Evolutionary conservation across 2,113 vertebrate species (phyloP).

Genomic region (Megaleporinus macrocephalus): DNA sequence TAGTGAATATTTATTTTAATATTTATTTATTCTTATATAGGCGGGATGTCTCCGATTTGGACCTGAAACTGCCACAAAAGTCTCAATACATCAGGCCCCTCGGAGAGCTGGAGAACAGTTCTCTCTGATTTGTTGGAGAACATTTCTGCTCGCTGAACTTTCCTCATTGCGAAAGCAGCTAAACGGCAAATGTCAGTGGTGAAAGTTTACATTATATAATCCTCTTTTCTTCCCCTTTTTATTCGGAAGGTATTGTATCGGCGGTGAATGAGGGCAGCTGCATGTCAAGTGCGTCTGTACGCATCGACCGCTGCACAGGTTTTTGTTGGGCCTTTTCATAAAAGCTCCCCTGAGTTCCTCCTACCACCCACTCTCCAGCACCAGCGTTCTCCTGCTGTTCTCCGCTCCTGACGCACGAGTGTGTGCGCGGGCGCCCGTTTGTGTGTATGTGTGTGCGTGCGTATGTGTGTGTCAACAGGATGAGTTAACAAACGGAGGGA

Average conservation of each 20-base stretch:
- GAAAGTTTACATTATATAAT: slow-evolving; percentile 19
- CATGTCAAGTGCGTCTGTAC: slow-evolving; percentile 36
- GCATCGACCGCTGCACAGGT: slow-evolving; percentile 38
- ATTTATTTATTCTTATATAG: too few species aligned
- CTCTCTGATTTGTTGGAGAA: not conserved
- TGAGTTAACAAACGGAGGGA: slow-evolving; percentile 51
- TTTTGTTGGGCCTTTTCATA: slow-evolving; percentile 36
- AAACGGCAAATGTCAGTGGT: not conserved
- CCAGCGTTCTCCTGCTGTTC: not conserved
- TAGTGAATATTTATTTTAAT: too few species aligned
- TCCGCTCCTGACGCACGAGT: slow-evolving; percentile 25
- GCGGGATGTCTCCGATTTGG: not conserved
- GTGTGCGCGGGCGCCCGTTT: not conserved
- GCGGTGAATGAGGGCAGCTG: slow-evolving; percentile 50
- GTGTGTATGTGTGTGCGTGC: not conserved
- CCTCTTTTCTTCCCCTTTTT: not conserved
- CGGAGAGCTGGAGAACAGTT: not conserved
- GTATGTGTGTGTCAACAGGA: slow-evolving; percentile 48
- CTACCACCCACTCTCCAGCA: slow-evolving; percentile 42
- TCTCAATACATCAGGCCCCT: not conserved
- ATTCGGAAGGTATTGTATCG: slow-evolving; percentile 24
- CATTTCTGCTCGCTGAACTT: not conserved
- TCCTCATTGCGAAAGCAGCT: not conserved
- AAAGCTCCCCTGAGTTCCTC: slow-evolving; percentile 48
- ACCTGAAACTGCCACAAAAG: not conserved